Conservation (phyloP, 2,797 vertebrate species). For the Podargus strigoides region DNA sequence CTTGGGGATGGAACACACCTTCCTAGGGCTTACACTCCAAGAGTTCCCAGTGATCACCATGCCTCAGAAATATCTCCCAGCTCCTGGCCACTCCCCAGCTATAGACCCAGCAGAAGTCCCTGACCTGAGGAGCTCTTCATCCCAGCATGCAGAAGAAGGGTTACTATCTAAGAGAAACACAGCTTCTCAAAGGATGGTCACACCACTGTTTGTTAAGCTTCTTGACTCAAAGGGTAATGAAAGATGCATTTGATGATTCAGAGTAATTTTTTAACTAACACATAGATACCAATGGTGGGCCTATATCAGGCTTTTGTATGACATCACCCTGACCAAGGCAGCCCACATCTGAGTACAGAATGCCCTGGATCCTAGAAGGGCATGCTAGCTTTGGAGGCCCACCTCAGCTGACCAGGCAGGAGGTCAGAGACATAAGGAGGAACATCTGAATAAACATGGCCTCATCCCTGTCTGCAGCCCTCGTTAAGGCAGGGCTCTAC, state of each 20-base stretch:
- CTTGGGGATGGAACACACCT: neutral
- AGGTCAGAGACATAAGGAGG: neutral
- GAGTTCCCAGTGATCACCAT: neutral
- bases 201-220: neutral
- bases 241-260: neutral
- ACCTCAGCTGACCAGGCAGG: neutral
- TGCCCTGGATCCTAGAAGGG: neutral
- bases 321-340: neutral
- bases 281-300: neutral
- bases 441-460: slow-evolving; percentile 4
- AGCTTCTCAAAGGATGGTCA: neutral
- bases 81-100: neutral
- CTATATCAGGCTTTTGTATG: neutral
- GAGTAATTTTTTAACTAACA: neutral
- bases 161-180: neutral
- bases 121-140: neutral
- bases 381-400: neutral
- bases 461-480: neutral
- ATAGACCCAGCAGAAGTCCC: neutral
- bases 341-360: fast-evolving
- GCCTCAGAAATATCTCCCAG: neutral
- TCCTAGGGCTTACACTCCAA: neutral
- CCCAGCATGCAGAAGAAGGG: neutral
- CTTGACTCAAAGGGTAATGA: neutral
- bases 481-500: slow-evolving; percentile 46